These are phyloP conservation scores for Drosophila grimshawi DNA, from an alignment of 1,140 invertebrate genomes.

Conservation along the genomic window DNA sequence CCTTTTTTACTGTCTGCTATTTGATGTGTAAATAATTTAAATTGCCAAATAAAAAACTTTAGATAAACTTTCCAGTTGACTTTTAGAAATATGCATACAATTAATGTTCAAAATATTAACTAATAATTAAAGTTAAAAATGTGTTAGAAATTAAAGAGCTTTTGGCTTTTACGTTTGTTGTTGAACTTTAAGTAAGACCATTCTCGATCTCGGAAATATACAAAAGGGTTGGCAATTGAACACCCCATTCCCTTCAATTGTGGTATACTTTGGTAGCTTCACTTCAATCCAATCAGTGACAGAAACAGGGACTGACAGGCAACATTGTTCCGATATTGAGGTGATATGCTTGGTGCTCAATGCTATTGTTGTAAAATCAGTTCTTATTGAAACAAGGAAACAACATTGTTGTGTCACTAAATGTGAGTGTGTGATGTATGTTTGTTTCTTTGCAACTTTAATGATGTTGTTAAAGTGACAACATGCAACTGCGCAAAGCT, in stretches of 20 bases:
- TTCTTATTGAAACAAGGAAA: constrained; percentile 39
- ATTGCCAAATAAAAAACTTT: constrained; percentile 6
- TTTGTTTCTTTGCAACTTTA: constrained; percentile 52
- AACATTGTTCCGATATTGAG: constrained; percentile 30
- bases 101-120: too few species aligned
- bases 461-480: constrained; percentile 43
- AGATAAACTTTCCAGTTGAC: too few species aligned
- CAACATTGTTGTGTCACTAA: constrained; percentile 15
- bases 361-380: constrained; percentile 34
- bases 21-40: constrained; percentile 32
- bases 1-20: not conserved
- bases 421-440: not conserved
- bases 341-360: constrained; percentile 26
- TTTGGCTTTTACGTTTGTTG: too few species aligned
- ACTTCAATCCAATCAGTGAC: constrained; percentile 60
- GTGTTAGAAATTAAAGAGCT: too few species aligned
- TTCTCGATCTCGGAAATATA: too few species aligned
- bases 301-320: constrained; percentile 33
- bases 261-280: constrained; percentile 23
- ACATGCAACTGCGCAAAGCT: constrained; percentile 21
- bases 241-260: not conserved
- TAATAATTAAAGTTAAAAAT: too few species aligned
- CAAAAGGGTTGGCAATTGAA: too few species aligned
- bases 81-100: too few species aligned
- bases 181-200: too few species aligned